Evolutionary conservation across 2,113 vertebrate species (phyloP), one percentile per base, ranked within the genome.

Genomic region (Chlorodrepanis virens): DNA sequence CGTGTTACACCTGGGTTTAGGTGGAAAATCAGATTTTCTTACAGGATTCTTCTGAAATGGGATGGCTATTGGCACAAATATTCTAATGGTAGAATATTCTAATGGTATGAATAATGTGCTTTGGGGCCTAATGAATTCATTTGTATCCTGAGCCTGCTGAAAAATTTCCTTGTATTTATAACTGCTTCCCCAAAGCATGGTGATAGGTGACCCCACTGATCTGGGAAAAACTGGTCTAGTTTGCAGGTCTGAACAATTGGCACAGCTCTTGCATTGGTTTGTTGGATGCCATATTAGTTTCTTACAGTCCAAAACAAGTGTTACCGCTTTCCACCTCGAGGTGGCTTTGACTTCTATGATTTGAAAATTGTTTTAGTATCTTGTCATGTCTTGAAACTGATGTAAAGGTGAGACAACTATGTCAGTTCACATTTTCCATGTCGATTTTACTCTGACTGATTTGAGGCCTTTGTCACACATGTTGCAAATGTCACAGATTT

Each of bases 401-500:
- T 59, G 18, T 70, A 80, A 87, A 91, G 67, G 56, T 92, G 83
- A 92, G 64, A 70, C 59, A 79, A 25, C 27, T 20, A 56, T 61
- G 52, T 52, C 54, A 67, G 35, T 67, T 95, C 52, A 67, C 0
- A 6, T 95, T 86, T 80, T 57, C 31, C 2, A 0, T 2, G 47
- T 77, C 64, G 35, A 80, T 87, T 90, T 92, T 86, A 37, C 47
- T 79, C 28, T 71, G 78, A 67, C 47, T 93, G 68, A 91, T 95
- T 85, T 80, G 52, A 29, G 47, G 56, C 53, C 76, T 78, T 94
- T 93, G 68, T 77, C 90, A 67, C 49, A 78, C 22, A 15, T 44
- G 44, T 59, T 65, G 44, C 59, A 88, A 80, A 90, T 94, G 59
- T 96, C 90, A 96, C 79, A 80, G 49, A 77, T 86, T 92, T 89